Percentiles rank a stretch among this genome's conserved stretches.
phyloP scores from a whole-genome alignment of 2,888 invertebrate species.

The Ypsolopha scabrella region DNA sequence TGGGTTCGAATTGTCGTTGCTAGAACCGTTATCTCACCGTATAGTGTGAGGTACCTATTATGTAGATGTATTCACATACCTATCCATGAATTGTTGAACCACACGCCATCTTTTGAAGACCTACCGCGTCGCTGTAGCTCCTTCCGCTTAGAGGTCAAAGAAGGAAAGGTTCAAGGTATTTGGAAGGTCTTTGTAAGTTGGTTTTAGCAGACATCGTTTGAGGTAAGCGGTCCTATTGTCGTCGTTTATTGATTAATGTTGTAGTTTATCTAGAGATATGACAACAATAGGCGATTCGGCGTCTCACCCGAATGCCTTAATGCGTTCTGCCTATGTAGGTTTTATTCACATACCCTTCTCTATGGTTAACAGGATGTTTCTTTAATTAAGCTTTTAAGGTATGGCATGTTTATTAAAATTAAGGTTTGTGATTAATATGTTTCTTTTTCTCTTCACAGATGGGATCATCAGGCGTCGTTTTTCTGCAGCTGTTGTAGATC shows the following conservation, averaged over 20 bases:
- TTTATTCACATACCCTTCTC: constrained; percentile 44
- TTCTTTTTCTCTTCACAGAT: neutral
- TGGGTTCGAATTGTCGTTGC: constrained; percentile 38
- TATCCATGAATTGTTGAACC: constrained; percentile 13
- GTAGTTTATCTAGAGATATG: constrained; percentile 65
- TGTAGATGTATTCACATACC: constrained; percentile 43
- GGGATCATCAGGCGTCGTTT: too few relatives aligned
- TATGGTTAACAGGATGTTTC: constrained; percentile 42
- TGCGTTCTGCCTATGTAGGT: constrained; percentile 47
- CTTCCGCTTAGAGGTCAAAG: too few relatives aligned
- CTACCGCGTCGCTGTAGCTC: constrained; percentile 11
- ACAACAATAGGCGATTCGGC: constrained; percentile 44
- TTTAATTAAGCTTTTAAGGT: constrained; percentile 11
- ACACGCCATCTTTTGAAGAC: constrained; percentile 20
- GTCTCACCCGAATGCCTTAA: constrained; percentile 57
- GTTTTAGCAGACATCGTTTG: constrained; percentile 31
- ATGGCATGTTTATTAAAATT: too few relatives aligned
- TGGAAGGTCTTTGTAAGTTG: constrained; percentile 21
- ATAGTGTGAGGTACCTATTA: constrained; percentile 31
- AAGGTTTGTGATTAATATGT: too few relatives aligned
- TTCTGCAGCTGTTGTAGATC: too few relatives aligned
- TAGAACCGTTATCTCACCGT: constrained; percentile 43
- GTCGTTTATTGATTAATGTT: constrained; percentile 57
- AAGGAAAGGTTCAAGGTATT: neutral
- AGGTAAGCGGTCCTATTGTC: constrained; percentile 59